A percentile compares a stretch with the other conserved stretches of the same genome.
phyloP scores from a whole-genome alignment of 2,113 vertebrate genomes.

The Etia nguti region DNA sequence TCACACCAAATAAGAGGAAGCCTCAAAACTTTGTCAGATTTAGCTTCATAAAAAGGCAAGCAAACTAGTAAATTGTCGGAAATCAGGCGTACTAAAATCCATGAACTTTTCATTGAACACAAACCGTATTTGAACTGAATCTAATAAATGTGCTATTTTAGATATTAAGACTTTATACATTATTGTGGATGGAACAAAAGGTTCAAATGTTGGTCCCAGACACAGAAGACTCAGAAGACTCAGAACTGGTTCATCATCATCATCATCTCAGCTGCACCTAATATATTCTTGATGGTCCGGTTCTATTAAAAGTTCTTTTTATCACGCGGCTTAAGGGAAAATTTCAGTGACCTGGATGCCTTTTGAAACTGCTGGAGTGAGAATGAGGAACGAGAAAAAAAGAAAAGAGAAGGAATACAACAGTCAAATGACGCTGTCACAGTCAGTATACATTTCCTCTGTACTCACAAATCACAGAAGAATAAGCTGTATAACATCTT shows the following conservation, averaged over 20 bases:
- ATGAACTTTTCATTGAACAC: background rate
- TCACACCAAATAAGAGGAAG: background rate
- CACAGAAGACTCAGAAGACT: background rate
- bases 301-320: background rate
- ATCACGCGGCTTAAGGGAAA: background rate
- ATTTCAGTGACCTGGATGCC: background rate
- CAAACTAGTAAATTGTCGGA: background rate
- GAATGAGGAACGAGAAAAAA: background rate
- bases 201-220: background rate
- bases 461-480: background rate
- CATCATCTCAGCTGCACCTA: too few species aligned
- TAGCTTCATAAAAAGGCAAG: background rate
- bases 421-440: accelerated
- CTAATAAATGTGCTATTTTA: background rate
- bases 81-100: background rate
- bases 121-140: background rate
- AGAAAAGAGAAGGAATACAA: background rate
- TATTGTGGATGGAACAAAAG: background rate
- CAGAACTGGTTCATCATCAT: too few species aligned
- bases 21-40: accelerated
- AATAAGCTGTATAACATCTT: accelerated
- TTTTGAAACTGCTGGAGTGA: background rate
- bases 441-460: background rate
- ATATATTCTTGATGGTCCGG: too few species aligned
- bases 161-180: accelerated